These are phyloP conservation scores for Gymnosoma rotundatum DNA, from an alignment of 2,888 invertebrate genomes.

Conservation along the genomic window DNA sequence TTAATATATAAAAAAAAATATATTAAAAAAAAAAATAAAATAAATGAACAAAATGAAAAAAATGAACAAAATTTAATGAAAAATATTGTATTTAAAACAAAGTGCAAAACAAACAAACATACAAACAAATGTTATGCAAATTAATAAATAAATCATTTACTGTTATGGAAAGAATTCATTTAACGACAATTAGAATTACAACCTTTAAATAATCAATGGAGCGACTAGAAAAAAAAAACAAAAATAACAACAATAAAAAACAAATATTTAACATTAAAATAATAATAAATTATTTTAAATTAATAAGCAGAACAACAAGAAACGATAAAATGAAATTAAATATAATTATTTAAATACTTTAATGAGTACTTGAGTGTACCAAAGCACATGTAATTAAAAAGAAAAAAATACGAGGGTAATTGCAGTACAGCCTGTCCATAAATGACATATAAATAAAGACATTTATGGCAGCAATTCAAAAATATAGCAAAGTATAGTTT, in stretches of 20 bases:
- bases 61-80: slow-evolving; percentile 20
- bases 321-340: background rate
- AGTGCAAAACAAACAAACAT: slow-evolving; percentile 63
- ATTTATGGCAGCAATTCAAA: no score
- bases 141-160: slow-evolving; percentile 64
- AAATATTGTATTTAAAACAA: slow-evolving; percentile 27
- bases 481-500: no score
- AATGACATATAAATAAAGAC: no score
- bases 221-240: background rate
- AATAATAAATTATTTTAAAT: slow-evolving; percentile 42
- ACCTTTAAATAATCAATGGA: slow-evolving; percentile 44
- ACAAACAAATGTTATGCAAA: slow-evolving; percentile 64
- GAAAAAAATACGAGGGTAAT: background rate
- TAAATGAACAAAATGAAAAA: slow-evolving; percentile 19
- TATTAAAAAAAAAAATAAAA: slow-evolving; percentile 1
- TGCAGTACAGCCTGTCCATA: no score
- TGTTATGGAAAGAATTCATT: slow-evolving; percentile 38
- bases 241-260: background rate
- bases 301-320: background rate
- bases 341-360: slow-evolving; percentile 15
- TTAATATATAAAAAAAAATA: no score
- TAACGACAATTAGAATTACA: slow-evolving; percentile 68
- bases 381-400: background rate
- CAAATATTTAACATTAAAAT: slow-evolving; percentile 15
- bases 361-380: background rate